phyloP scores from a whole-genome alignment of 2,113 vertebrate genomes.

The Cebidichthys violaceus region DNA sequence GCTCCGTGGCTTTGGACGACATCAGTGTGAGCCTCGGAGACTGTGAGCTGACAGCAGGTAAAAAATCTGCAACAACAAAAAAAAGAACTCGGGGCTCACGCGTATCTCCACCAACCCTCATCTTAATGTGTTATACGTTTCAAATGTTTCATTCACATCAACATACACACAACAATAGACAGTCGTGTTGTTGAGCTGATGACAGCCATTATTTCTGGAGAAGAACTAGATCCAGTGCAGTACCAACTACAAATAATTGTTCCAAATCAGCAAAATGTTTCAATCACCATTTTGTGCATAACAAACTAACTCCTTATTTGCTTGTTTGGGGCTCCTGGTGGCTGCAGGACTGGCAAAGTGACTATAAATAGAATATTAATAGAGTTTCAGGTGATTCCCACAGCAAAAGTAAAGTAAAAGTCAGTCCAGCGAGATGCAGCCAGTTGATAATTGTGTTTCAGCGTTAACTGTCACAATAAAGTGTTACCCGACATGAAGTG shows the following conservation, averaged over 20 bases:
- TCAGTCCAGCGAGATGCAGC: neutral
- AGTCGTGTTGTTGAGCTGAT: neutral
- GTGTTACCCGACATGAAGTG: too few species aligned
- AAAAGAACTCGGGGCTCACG: neutral
- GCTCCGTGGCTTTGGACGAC: constrained; percentile 93
- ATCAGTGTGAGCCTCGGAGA: constrained; percentile 88
- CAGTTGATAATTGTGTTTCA: neutral
- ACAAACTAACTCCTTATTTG: too few species aligned
- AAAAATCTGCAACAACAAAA: neutral
- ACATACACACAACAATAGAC: neutral
- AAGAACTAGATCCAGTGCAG: neutral
- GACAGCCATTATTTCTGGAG: neutral
- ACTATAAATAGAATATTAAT: too few species aligned
- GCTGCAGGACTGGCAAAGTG: too few species aligned
- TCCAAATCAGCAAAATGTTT: too few species aligned
- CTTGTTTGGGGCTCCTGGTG: too few species aligned
- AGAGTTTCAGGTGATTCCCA: too few species aligned
- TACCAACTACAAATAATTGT: too few species aligned
- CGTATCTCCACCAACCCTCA: neutral
- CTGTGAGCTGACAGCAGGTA: constrained; percentile 86
- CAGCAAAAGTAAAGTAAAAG: too few species aligned
- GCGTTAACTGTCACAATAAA: neutral
- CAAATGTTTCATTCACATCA: neutral
- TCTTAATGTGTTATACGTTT: neutral
- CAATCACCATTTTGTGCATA: too few species aligned